Evolutionary conservation across 2,113 vertebrate species (phyloP), one percentile per base, ranked within the genome.

Genomic region (Xenotilapia longispinis): DNA sequence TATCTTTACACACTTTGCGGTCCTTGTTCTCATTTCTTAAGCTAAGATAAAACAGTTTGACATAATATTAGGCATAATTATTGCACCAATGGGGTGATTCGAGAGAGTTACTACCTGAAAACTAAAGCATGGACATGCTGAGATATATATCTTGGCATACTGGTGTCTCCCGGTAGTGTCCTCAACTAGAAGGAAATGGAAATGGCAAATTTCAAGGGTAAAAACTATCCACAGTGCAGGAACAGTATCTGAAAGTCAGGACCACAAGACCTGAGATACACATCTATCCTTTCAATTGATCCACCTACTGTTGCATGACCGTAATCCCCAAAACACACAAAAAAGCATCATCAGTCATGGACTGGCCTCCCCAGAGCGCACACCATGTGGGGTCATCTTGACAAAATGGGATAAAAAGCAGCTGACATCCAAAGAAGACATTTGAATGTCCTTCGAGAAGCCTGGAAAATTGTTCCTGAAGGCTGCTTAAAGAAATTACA

Each of bases 21-120:
- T 42, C 38, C 0, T 70, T 45, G 65, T 45, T 73, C 13, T 0
- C 38, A 73, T 45, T 73, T 73, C 38, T 15, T 2, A 45, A 73
- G 38, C 13, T 45, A 73, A 45, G 68, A 42, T 73, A 73, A 45
- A 42, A 73, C 21, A 45, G 38, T 73, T 73, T 73, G 68, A 6
- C 33, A 65, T 65, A 65, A 2, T 38, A 38, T 65, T 45, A 45
- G 21, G 7, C 68, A 73, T 73, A 73, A 17, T 73, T 45, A 5
- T 47, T 73, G 21, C 21, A 47, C 68, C 40, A 28, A 10, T 15
- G 2, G 14, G 21, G 68, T 26, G 65, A 73, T 26, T 45, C 0
- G 0, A 45, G 38, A 45, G 13, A 73, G 0, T 23, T 45, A 26
- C 21, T 26, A 10, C 7, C 38, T 73, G 21, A 45, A 1, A 45